phyloP scores from a whole-genome alignment of 2,797 vertebrate genomes.

The Enteromius trimaculatus region DNA sequence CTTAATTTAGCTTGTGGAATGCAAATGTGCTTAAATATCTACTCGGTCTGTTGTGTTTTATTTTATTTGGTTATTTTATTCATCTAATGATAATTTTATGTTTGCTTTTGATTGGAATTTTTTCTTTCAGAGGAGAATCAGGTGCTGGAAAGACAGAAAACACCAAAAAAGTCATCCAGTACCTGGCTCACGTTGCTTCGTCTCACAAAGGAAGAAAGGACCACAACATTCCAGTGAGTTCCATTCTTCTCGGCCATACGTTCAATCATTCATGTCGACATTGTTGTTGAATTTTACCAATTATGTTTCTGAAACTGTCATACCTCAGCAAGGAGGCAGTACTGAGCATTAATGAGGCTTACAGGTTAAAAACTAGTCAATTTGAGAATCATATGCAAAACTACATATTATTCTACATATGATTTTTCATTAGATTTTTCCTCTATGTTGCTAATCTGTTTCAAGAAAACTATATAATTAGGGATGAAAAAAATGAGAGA shows the following conservation, averaged over 20 bases:
- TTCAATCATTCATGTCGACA: neutral
- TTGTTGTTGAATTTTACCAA: neutral
- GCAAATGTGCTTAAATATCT: neutral
- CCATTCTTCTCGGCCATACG: neutral
- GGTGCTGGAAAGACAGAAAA: constrained; percentile 99
- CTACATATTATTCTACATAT: neutral
- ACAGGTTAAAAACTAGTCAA: neutral
- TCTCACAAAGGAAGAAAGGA: constrained; percentile 99
- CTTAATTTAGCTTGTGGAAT: constrained; percentile 1
- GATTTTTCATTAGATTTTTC: neutral
- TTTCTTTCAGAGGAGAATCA: constrained; percentile 89
- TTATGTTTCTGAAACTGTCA: neutral
- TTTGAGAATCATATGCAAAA: neutral
- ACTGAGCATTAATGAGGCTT: neutral
- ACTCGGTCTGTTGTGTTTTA: neutral
- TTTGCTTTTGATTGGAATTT: constrained; percentile 56
- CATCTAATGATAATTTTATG: constrained; percentile 51
- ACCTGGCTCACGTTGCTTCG: constrained; percentile 97
- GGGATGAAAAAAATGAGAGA: neutral
- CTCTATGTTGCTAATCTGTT: neutral
- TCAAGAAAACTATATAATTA: neutral
- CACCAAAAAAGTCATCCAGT: constrained; percentile 99
- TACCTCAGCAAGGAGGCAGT: neutral
- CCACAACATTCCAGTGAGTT: constrained; percentile 96
- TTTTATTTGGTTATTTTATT: constrained; percentile 23